Percentiles rank a stretch among this genome's conserved stretches.
Evolutionary conservation across 2,113 vertebrate species (phyloP).

Genomic region (Willisornis vidua): DNA sequence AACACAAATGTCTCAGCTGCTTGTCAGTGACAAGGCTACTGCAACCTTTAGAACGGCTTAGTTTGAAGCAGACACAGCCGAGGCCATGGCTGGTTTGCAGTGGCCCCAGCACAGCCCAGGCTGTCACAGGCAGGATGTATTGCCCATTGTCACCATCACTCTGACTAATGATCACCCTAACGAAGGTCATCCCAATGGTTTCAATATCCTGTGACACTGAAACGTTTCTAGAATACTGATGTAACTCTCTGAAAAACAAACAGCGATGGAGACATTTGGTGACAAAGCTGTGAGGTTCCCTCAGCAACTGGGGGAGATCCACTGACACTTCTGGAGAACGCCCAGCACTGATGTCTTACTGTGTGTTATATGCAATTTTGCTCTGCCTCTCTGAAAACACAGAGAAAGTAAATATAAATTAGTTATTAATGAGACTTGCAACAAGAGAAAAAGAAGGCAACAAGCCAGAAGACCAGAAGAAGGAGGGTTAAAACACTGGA

Average conservation of each 20-base stretch:
- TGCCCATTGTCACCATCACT: neutral
- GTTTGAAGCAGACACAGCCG: neutral
- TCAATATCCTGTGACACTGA: neutral
- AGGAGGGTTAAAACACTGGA: neutral
- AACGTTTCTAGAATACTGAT: fast-evolving
- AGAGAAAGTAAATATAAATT: neutral
- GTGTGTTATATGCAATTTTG: neutral
- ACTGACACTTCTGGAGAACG: fast-evolving
- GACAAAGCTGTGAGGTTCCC: fast-evolving
- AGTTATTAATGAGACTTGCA: neutral
- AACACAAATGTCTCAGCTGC: neutral
- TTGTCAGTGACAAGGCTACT: neutral
- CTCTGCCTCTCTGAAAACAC: neutral
- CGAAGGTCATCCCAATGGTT: neutral
- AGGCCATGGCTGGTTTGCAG: neutral
- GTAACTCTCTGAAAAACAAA: neutral
- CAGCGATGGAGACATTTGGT: neutral
- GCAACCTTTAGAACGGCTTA: neutral
- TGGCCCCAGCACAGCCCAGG: neutral
- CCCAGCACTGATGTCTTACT: neutral
- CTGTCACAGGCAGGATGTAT: fast-evolving
- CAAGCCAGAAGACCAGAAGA: neutral
- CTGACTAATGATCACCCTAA: neutral
- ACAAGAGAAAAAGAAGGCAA: neutral
- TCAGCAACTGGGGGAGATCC: neutral